A percentile compares a stretch with the other conserved stretches of the same genome.
These are phyloP conservation scores for Macrochelys suwanniensis DNA, from an alignment of 2,797 vertebrate genomes.

Conservation along the genomic window DNA sequence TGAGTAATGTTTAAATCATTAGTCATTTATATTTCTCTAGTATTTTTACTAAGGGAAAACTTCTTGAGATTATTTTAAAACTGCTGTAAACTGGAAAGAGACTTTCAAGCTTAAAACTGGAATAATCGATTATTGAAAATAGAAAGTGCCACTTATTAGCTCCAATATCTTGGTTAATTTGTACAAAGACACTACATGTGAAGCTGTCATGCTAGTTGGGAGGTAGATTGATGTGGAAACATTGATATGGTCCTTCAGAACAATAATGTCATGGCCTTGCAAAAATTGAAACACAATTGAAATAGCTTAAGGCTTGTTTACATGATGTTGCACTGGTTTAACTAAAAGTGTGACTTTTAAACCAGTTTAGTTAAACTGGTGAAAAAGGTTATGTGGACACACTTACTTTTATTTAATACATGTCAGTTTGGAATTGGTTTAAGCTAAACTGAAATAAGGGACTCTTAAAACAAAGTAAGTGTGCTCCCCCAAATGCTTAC, in stretches of 20 bases:
- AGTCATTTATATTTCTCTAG: background rate
- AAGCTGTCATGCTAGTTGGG: accelerated
- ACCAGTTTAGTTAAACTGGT: background rate
- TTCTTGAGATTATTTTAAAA: background rate
- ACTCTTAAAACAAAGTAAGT: background rate
- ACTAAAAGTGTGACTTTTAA: accelerated
- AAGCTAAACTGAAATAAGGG: too few species aligned
- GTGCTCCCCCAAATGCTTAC: background rate
- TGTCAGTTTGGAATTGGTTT: background rate
- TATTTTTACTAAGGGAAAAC: background rate
- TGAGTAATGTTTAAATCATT: accelerated
- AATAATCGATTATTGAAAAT: too few species aligned
- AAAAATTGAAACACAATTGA: background rate
- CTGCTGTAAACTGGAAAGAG: background rate
- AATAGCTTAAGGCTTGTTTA: background rate
- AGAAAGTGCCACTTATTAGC: too few species aligned
- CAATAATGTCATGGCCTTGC: background rate
- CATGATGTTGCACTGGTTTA: background rate
- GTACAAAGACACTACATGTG: background rate
- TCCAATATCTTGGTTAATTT: background rate
- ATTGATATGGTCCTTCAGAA: background rate
- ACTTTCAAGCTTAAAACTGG: too few species aligned
- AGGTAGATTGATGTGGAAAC: background rate
- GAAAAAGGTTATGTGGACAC: background rate
- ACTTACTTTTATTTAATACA: background rate